These are phyloP conservation scores for Polietes domitor DNA, from an alignment of 2,888 invertebrate species.

Conservation along the genomic window DNA sequence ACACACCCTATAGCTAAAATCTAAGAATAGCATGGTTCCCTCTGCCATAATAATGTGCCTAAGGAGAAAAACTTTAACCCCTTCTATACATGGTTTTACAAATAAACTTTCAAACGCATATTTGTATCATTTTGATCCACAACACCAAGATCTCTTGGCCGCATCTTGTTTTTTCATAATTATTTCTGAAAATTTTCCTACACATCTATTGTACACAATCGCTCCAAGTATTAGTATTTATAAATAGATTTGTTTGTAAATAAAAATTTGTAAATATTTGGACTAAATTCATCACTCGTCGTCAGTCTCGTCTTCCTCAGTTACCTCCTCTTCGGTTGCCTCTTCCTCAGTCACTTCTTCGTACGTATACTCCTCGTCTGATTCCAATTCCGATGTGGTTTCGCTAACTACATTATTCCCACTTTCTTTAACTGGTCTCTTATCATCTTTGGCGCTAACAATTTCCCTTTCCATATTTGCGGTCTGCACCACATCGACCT, in stretches of 20 bases:
- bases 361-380: constrained; percentile 33
- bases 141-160: too few species aligned
- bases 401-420: constrained; percentile 1
- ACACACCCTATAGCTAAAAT: too few species aligned
- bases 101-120: too few species aligned
- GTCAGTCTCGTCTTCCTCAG: constrained; percentile 48
- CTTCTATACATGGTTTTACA: too few species aligned
- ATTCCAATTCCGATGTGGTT: constrained; percentile 26
- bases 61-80: too few species aligned
- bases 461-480: constrained; percentile 1
- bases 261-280: background rate
- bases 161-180: too few species aligned
- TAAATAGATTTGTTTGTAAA: background rate
- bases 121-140: too few species aligned
- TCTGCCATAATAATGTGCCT: too few species aligned
- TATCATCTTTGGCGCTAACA: constrained; percentile 3
- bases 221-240: background rate
- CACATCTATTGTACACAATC: background rate
- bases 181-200: too few species aligned
- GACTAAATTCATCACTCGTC: constrained; percentile 18
- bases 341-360: constrained; percentile 53
- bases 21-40: too few species aligned
- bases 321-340: constrained; percentile 52
- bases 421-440: background rate
- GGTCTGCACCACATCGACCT: background rate